These are phyloP conservation scores for Lymantria dispar DNA, from an alignment of 2,888 invertebrate species.

Conservation along the genomic window DNA sequence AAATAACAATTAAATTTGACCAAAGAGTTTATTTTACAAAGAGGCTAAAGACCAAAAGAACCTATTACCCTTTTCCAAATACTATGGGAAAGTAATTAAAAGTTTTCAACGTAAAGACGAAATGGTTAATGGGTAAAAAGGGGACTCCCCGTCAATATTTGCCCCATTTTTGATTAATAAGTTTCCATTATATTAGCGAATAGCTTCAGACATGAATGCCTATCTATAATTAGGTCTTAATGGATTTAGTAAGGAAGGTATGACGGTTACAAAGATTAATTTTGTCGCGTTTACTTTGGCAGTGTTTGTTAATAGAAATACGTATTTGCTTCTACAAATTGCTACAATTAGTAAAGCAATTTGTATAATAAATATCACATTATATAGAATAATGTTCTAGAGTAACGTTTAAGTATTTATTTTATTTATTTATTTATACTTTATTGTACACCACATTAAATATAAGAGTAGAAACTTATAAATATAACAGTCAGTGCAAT, in stretches of 20 bases:
- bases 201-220: conserved; percentile 30
- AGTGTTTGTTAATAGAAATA: not conserved
- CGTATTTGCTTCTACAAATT: not conserved
- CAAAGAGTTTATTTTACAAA: conserved; percentile 35
- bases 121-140: conserved; percentile 37
- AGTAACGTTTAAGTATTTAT: no score
- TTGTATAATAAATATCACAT: not conserved
- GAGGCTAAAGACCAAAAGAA: conserved; percentile 40
- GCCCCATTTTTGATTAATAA: conserved; percentile 38
- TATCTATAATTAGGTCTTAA: conserved; percentile 37
- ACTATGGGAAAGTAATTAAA: conserved; percentile 61
- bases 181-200: conserved; percentile 36
- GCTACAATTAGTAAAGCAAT: not conserved
- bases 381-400: not conserved
- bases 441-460: no score
- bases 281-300: conserved; percentile 1
- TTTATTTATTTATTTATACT: no score
- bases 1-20: conserved; percentile 31
- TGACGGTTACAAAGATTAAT: conserved; percentile 20
- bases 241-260: conserved; percentile 30
- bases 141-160: conserved; percentile 41
- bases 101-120: conserved; percentile 45
- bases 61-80: conserved; percentile 51
- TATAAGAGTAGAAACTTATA: no score
- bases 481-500: no score